A percentile compares a stretch with the other conserved stretches of the same genome.
phyloP scores from a whole-genome alignment of 2,888 invertebrate species.

The Melanargia galathea region DNA sequence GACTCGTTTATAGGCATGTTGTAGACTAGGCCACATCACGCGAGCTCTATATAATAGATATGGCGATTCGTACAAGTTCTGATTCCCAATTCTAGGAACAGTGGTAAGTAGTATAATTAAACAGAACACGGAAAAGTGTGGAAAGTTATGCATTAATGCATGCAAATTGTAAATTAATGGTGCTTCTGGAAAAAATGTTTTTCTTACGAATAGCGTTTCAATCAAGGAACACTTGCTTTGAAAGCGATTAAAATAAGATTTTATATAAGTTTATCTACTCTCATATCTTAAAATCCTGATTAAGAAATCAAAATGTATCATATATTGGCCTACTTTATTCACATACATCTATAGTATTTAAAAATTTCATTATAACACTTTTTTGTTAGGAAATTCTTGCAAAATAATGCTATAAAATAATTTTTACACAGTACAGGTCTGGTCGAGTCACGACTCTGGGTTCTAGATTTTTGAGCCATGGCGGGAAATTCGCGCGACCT shows the following conservation, averaged over 20 bases:
- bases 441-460: too few relatives aligned
- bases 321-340: too few relatives aligned
- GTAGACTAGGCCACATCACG: conserved; percentile 14
- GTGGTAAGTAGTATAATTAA: conserved; percentile 13
- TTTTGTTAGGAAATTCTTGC: too few relatives aligned
- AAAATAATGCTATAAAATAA: too few relatives aligned
- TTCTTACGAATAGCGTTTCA: neutral
- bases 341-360: too few relatives aligned
- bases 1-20: neutral
- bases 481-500: too few relatives aligned
- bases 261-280: too few relatives aligned
- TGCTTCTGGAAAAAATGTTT: conserved; percentile 1
- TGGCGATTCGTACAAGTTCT: conserved; percentile 21
- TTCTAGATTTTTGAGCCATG: too few relatives aligned
- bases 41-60: conserved; percentile 17
- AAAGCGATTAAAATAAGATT: neutral
- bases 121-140: conserved; percentile 13
- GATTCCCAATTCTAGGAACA: conserved; percentile 22
- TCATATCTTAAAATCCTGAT: too few relatives aligned
- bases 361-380: too few relatives aligned
- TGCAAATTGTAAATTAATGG: neutral
- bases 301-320: too few relatives aligned
- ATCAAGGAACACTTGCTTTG: neutral
- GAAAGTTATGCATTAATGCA: conserved; percentile 8
- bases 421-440: too few relatives aligned